A percentile compares a stretch with the other conserved stretches of the same genome.
Evolutionary conservation across 2,888 invertebrate species (phyloP).

Genomic region (Eulithis testata): DNA sequence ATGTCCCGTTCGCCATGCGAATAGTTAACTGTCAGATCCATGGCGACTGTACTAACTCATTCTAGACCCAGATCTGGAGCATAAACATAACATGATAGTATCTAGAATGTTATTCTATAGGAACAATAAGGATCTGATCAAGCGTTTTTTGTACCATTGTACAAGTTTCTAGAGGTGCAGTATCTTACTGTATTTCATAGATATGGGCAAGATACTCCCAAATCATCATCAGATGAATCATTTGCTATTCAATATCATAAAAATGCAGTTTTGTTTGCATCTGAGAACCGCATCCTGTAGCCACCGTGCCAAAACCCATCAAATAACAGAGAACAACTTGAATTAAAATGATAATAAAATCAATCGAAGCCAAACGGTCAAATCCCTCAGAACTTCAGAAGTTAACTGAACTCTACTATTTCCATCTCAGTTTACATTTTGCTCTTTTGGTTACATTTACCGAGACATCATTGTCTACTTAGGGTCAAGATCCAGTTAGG

Average conservation of each 20-base stretch:
- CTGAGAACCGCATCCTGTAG: slow-evolving; percentile 7
- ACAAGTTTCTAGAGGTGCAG: too few relatives aligned
- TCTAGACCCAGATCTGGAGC: slow-evolving; percentile 4
- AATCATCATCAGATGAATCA: not conserved
- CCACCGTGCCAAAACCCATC: slow-evolving; percentile 7
- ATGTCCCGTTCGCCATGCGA: slow-evolving; percentile 44
- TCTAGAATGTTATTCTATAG: too few relatives aligned
- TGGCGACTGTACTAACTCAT: slow-evolving; percentile 17
- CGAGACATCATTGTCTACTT: slow-evolving; percentile 15
- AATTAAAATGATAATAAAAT: slow-evolving; percentile 30
- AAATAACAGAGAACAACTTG: slow-evolving; percentile 18
- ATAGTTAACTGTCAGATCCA: slow-evolving; percentile 42
- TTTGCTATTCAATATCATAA: not conserved
- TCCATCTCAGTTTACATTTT: slow-evolving; percentile 18
- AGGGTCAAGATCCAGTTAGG: slow-evolving; percentile 23
- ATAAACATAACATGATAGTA: too few relatives aligned
- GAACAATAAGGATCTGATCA: too few relatives aligned
- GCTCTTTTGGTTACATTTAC: slow-evolving; percentile 16
- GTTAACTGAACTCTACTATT: slow-evolving; percentile 25
- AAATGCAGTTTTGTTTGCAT: slow-evolving; percentile 2
- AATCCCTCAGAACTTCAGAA: slow-evolving; percentile 12
- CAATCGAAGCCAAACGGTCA: slow-evolving; percentile 22
- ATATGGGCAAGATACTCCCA: too few relatives aligned
- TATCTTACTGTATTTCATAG: too few relatives aligned
- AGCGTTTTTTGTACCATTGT: too few relatives aligned